phyloP scores from a whole-genome alignment of 2,113 vertebrate genomes.

The Tachuris rubrigastra region DNA sequence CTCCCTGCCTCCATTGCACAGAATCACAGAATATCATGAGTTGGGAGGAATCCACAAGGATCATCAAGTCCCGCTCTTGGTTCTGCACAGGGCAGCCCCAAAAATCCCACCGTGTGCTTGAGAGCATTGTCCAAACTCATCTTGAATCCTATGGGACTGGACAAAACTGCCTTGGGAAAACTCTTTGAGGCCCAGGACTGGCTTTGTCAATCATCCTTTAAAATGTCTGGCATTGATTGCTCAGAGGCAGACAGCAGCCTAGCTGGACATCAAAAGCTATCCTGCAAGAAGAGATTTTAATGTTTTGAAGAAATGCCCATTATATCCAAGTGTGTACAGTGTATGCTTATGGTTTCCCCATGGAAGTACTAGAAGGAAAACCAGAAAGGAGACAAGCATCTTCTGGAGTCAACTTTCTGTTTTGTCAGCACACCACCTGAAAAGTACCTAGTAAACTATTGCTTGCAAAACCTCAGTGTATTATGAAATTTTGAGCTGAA shows the following conservation, averaged over 20 bases:
- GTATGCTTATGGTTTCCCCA: neutral
- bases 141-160: neutral
- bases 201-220: neutral
- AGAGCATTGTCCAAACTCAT: neutral
- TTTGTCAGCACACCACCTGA: neutral
- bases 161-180: neutral
- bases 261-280: neutral
- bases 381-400: neutral
- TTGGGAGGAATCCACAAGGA: neutral
- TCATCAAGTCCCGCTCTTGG: neutral
- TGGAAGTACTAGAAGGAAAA: neutral
- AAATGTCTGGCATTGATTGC: neutral
- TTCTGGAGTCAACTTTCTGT: neutral
- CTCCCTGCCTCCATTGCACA: neutral
- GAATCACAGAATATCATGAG: neutral
- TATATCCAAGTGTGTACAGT: neutral
- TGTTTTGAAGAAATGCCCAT: neutral
- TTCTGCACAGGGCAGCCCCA: neutral
- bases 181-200: accelerated
- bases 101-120: neutral
- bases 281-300: neutral
- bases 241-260: neutral
- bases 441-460: neutral
- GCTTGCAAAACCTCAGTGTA: neutral
- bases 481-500: neutral